phyloP scores from a whole-genome alignment of 2,113 vertebrate species.

The Tachycineta bicolor region DNA sequence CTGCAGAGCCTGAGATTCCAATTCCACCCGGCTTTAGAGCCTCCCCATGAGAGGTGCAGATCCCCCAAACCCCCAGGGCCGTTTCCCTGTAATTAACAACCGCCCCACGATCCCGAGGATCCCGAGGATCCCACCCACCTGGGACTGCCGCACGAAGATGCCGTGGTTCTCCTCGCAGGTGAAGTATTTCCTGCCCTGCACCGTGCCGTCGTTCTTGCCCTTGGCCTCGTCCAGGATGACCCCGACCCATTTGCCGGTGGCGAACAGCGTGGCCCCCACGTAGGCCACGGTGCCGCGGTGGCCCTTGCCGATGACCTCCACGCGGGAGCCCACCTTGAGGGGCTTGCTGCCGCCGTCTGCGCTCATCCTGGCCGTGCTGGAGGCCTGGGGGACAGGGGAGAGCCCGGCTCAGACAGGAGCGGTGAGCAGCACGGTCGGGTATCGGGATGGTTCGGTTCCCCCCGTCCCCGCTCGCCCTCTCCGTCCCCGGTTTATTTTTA shows the following conservation, averaged over 20 bases:
- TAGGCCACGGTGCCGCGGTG: conserved; percentile 93
- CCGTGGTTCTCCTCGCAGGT: conserved; percentile 92
- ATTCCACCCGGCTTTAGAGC: too few relatives aligned
- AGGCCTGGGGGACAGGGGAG: conserved; percentile 68
- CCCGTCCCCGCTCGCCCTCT: rapidly evolving
- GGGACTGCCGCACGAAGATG: conserved; percentile 96
- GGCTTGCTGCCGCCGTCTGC: conserved; percentile 82
- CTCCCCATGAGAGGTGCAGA: background rate
- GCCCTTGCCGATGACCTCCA: conserved; percentile 97
- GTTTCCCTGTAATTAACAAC: rapidly evolving
- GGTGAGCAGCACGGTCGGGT: rapidly evolving
- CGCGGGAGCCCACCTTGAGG: conserved; percentile 89
- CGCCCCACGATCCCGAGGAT: rapidly evolving
- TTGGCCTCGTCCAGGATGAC: conserved; percentile 95
- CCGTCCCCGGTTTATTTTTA: rapidly evolving
- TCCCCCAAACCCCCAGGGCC: background rate
- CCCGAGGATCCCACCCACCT: conserved; percentile 72
- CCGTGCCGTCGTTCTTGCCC: conserved; percentile 96
- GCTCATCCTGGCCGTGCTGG: conserved; percentile 90
- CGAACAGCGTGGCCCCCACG: conserved; percentile 92
- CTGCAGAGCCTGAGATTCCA: too few relatives aligned
- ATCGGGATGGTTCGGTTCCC: rapidly evolving
- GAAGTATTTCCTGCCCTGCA: conserved; percentile 95
- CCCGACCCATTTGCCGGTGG: conserved; percentile 96
- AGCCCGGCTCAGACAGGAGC: rapidly evolving